A percentile compares a stretch with the other conserved stretches of the same genome.
phyloP scores from a whole-genome alignment of 1,140 invertebrate genomes.

The Cyclina sinensis region DNA sequence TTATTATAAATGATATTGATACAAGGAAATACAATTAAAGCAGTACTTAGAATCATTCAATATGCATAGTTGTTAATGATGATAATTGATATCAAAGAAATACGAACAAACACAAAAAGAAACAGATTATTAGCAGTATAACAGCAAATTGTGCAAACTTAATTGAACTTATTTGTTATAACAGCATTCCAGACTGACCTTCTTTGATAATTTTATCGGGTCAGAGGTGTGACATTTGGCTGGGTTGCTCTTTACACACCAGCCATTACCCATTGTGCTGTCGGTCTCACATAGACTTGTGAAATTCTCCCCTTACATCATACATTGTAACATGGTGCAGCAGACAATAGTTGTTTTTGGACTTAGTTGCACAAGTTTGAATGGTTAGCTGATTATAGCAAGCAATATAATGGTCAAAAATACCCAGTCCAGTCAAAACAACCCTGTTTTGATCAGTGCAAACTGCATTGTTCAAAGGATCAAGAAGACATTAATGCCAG shows the following conservation, averaged over 20 bases:
- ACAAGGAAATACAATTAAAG: no score
- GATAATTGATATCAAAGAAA: background rate
- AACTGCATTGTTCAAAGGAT: no score
- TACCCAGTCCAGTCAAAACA: constrained; percentile 35
- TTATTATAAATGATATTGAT: no score
- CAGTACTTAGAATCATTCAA: background rate
- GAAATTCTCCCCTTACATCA: constrained; percentile 30
- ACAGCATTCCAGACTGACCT: constrained; percentile 17
- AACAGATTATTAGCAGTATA: no score
- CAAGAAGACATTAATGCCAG: background rate
- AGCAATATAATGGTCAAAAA: background rate
- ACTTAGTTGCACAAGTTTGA: constrained; percentile 5
- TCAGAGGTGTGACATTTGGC: constrained; percentile 42
- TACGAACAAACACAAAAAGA: no score
- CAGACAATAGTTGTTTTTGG: background rate
- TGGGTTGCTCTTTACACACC: background rate
- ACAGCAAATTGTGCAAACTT: background rate
- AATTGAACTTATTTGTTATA: constrained; percentile 1
- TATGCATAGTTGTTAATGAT: constrained; percentile 2
- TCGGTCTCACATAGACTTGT: background rate
- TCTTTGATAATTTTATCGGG: background rate
- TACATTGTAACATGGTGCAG: background rate
- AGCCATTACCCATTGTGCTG: background rate
- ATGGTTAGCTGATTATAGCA: background rate
- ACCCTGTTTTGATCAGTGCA: background rate